Conservation (phyloP, 2,113 vertebrate genomes). For the Zosterops japonicus region DNA sequence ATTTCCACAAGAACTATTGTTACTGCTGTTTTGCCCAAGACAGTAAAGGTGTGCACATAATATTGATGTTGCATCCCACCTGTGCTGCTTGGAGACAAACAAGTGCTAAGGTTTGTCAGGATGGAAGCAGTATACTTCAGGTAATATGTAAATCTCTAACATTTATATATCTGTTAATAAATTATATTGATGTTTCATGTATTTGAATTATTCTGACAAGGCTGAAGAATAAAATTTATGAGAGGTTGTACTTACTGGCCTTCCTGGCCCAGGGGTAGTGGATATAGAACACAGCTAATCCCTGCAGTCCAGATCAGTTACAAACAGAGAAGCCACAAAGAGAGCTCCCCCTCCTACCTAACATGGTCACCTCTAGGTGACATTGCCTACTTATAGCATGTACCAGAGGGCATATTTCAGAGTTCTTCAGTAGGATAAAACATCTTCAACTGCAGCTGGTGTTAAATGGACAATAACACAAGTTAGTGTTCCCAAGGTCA, state of each 20-base stretch:
- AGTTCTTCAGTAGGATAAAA: not conserved
- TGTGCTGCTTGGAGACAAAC: not conserved
- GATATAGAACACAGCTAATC: not conserved
- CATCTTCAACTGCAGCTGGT: not conserved
- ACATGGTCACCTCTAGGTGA: not conserved
- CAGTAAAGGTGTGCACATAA: not conserved
- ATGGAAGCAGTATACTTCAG: not conserved
- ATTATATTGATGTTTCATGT: not conserved
- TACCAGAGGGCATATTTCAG: not conserved
- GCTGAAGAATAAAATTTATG: not conserved
- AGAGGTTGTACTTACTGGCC: not conserved
- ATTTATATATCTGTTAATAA: not conserved
- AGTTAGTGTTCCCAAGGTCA: not conserved
- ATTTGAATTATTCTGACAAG: not conserved
- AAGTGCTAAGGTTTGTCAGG: not conserved
- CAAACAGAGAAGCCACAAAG: not conserved
- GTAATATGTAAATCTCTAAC: not conserved
- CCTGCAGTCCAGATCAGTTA: not conserved
- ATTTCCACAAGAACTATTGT: not conserved
- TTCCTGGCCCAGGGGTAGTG: not conserved
- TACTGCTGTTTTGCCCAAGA: not conserved
- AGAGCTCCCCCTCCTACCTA: not conserved
- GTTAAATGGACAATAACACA: not conserved
- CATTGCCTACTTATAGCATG: not conserved
- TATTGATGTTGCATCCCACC: not conserved